Evolutionary conservation across 2,797 vertebrate genomes (phyloP), one percentile per base, ranked within the genome.

Genomic region (Melanotaenia nigrans): DNA sequence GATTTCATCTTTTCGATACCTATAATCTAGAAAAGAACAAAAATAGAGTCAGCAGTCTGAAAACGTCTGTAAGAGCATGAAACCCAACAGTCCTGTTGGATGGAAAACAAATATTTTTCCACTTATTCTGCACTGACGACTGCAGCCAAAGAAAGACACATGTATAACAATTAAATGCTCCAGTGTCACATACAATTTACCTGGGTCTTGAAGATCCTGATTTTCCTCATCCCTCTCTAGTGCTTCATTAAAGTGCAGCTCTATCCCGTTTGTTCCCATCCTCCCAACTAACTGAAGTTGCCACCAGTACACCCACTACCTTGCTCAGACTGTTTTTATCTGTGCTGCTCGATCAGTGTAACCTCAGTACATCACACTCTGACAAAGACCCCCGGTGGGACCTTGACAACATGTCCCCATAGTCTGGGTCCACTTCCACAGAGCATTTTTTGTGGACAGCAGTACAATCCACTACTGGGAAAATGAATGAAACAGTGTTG

Each of bases 1-100:
- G 77, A 99, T 94, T 84, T 99, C 98, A 35, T 96, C 96, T 86
- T 96, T 97, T 90, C 90, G 96, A 63, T 98, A 98, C 32, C 96
- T 96, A 91, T 98, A 99, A 95, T 98, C 97, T 99, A 82, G 55
- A 89, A 83, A 73, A 45, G 73, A 6, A 13, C 16, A 2, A 30
- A 56, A 49, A 47, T 1, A 69, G 1, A 1, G 45, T 20, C 0
- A 60, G 40, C 1, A 38, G 57, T 63, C n/a, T 35, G 11, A 1
- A 14, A 24, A 25, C 20, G 4, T n/a, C 22, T 40, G 22, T 45
- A 20, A 42, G 22, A 61, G 14, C 14, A 61, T 25, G 16, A 16
- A 18, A 42, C 3, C 13, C 4, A 61, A 28, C 22, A 42, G 1
- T 14, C 2, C 11, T 12, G 24, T 28, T n/a, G 22, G 7, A 1